These are phyloP conservation scores for Pedetes capensis DNA, from an alignment of 2,113 vertebrate species.

Conservation along the genomic window DNA sequence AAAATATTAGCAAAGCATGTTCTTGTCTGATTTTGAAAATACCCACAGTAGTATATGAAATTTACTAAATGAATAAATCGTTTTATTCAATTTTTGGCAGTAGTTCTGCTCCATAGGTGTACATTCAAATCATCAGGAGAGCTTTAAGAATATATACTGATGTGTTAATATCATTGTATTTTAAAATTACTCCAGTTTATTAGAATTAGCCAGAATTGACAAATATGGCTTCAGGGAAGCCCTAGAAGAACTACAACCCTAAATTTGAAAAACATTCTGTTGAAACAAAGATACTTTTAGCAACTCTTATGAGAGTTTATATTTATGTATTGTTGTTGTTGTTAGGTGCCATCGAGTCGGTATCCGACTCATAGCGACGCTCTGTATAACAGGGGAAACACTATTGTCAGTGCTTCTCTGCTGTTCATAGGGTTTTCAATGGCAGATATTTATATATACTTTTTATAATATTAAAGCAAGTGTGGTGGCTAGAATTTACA, in stretches of 20 bases:
- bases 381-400: no score
- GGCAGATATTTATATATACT: no score
- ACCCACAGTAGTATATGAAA: neutral
- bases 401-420: no score
- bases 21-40: neutral
- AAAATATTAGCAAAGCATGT: neutral
- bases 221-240: neutral
- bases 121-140: neutral
- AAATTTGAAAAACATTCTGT: neutral
- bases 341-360: no score
- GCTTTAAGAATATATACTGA: neutral
- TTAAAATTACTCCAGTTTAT: neutral
- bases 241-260: neutral
- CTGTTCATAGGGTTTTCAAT: no score
- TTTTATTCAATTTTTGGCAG: neutral
- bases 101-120: neutral
- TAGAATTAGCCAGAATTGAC: neutral
- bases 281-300: slow-evolving; percentile 24
- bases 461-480: neutral
- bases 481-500: neutral
- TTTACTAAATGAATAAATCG: neutral
- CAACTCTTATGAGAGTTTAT: neutral
- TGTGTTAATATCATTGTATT: neutral
- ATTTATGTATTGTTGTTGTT: neutral
- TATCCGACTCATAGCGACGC: no score